Evolutionary conservation across 2,888 invertebrate species (phyloP), one percentile per base, ranked within the genome.

Genomic region (Elmis aenea): DNA sequence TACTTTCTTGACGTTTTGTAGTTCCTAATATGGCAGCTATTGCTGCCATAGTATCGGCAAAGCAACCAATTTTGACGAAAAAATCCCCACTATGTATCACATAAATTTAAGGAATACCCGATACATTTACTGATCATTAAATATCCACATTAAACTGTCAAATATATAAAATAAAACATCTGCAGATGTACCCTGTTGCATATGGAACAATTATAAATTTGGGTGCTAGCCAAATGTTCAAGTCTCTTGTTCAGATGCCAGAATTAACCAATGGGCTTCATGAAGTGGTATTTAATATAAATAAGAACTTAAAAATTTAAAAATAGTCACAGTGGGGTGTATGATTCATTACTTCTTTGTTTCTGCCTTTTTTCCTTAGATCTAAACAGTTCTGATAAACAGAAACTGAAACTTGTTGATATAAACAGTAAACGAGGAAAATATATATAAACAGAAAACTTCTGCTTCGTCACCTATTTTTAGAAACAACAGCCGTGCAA

Each of bases 31-130:
- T 57, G 37, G 62, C 62, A 50, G 59, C 63, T 28, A 66, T 52
- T 45, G 65, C 64, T 42, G 67, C 65, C 64, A 66, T 66, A 20
- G 54, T 52, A 40, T 57, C 59, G 27, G 51, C 51, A 35, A 66
- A 62, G 51, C 66, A 65, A 57, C 65, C 67, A 65, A 67, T 67
- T 28, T 9, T 30, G 5, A 6, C 15, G n/a, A 27, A 6, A n/a
- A n/a, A n/a, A n/a, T n/a, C n/a, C n/a, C n/a, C n/a, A n/a, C n/a
- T n/a, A n/a, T n/a, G n/a, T n/a, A n/a, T n/a, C n/a, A n/a, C n/a
- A n/a, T n/a, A n/a, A n/a, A n/a, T n/a, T n/a, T n/a, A n/a, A n/a
- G n/a, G n/a, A n/a, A n/a, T n/a, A n/a, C n/a, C n/a, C n/a, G n/a
- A n/a, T n/a, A n/a, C n/a, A n/a, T n/a, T n/a, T n/a, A n/a, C n/a